Base-by-base conservation (phyloP, 2,113 vertebrate species). In the Myxocyprinus asiaticus region DNA sequence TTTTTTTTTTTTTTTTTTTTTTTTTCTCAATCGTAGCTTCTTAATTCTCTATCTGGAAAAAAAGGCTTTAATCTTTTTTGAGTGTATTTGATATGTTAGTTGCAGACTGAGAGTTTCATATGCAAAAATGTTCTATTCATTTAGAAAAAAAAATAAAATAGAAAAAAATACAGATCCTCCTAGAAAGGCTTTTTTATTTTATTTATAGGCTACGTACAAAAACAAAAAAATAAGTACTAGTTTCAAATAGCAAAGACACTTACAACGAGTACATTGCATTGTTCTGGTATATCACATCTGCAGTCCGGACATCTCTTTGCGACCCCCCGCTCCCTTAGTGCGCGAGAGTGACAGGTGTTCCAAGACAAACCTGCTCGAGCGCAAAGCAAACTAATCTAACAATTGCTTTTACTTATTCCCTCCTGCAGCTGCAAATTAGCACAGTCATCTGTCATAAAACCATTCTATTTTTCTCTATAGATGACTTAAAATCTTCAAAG, bases 321-420 rank as follows among this genome's bases (percentile, higher is more conserved):
- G 47, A n/a, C 70, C 53, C 80, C 67, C 76, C 43, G 15, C 15
- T 33, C 22, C 22, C 22, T 63, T 58, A 55, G 58, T 51, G 77
- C 79, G 47, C 59, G 74, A 73, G 67, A 76, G 88, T 89, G 89
- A 91, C 91, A 92, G 91, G 89, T 93, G 91, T 88, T 88, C 82
- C 66, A 82, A 85, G 45, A 50, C 72, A 84, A 84, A 87, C 81
- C 78, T 48, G 62, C 77, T 76, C 44, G 81, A 83, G 68, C 79
- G 79, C 63, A 64, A 75, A 73, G 53, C 63, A 71, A 67, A 22
- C 68, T 80, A 51, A 75, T 63, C 45, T 51, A 74, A 80, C 78
- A 80, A 80, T 67, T 72, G 74, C 70, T 33, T 33, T 33, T 33
- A 33, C 22, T 33, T 33, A 65, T 69, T 67, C 66, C 10, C 9